Evolutionary conservation across 2,888 invertebrate species (phyloP), one percentile per base, ranked within the genome.

Genomic region (Iselma pallidipennis): DNA sequence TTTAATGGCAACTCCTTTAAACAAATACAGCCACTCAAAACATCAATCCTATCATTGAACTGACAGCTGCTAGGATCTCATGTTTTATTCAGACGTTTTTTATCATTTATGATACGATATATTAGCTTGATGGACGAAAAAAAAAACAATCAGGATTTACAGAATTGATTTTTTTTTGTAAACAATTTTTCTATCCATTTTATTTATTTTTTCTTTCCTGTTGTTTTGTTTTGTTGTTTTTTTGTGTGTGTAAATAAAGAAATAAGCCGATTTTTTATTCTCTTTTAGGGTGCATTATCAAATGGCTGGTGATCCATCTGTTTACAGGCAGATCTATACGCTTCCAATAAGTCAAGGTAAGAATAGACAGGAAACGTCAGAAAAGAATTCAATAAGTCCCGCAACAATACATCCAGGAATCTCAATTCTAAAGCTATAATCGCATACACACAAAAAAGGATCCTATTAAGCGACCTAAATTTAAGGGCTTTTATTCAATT

Each of bases 231-330:
- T 16, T 2, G 9, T 37, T 16, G 5, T 16, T 37, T 16, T 37
- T 37, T 28, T 68, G 59, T 73, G 55, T n/a, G n/a, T n/a, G n/a
- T n/a, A n/a, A n/a, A n/a, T n/a, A n/a, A n/a, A n/a, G n/a, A n/a
- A n/a, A n/a, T n/a, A n/a, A n/a, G n/a, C n/a, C n/a, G n/a, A n/a
- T n/a, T n/a, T n/a, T n/a, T n/a, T n/a, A n/a, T 63, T 72, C 83
- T 83, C 80, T 86, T 86, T 65, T 84, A 86, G 86, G 75, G 83
- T 86, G 82, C 84, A 85, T 64, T 86, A 85, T 82, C 84, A 83
- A 74, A 82, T 82, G 76, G 81, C 82, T 75, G 80, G 81, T 76
- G 83, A 84, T 81, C 80, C 84, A 80, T 82, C 83, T 80, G 81
- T 86, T 72, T 84, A 85, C 80, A 84, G 85, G 84, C 83, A 84